Evolutionary conservation across 2,113 vertebrate genomes (phyloP), one percentile per base, ranked within the genome.

Genomic region (Peromyscus leucopus): DNA sequence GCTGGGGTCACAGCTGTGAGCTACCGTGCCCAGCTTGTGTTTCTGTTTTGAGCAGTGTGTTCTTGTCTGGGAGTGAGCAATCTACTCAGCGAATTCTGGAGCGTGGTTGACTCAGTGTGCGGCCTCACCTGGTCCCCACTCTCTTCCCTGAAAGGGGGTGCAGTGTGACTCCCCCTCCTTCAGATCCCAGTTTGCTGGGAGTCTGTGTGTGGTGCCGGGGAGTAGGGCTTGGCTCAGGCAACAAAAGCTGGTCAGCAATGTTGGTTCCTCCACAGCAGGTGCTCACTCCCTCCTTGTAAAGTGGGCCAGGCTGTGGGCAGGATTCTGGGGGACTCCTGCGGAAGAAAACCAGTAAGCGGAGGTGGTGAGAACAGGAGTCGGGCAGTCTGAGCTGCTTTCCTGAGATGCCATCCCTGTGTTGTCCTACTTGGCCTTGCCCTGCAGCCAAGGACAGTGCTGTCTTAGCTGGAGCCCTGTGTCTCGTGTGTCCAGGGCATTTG

Each of bases 401-500:
- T 0, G 57, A 61, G 33, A 6, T 57, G 0, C 2, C 5, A 2
- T 46, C 16, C 82, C 59, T 11, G 16, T 7, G 31, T 57, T 0
- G 0, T 17, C 7, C 31, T 76, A 48, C 13, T 48, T 48, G 24
- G 46, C 46, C 46, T 48, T 48, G 46, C 46, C 46, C 46, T 48
- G 22, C 15, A 28, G 42, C 75, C 42, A 76, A 48, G 22, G 42
- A 12, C 2, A 5, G 75, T 78, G 28, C 6, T 31, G 15, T 67
- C 67, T 31, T 0, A 71, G 3, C 26, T 7, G 1, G 33, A 7
- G 51, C 46, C 0, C 42, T 7, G 5, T 0, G 36, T 8, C 8
- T 63, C 7, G 2, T 33, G 0, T 1, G 22, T 11, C 28, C 10
- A 0, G 22, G 15, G 63, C 46, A 2, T 6, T n/a, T 26, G 59